phyloP scores from a whole-genome alignment of 2,797 vertebrate species.

The Ctenopoma kingsleyae region DNA sequence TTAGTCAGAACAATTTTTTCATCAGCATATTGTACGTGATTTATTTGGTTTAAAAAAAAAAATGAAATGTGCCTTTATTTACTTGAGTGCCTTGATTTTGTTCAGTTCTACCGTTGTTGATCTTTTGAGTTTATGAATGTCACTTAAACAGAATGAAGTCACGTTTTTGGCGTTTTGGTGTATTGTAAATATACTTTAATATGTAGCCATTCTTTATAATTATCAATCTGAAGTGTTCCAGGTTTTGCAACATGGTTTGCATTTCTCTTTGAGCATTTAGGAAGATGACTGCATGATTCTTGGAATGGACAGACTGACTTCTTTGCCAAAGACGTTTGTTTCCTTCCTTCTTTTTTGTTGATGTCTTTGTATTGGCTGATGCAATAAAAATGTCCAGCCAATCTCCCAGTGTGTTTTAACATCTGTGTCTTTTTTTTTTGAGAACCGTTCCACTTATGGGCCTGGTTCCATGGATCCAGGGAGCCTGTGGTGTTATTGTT shows the following conservation, averaged over 20 bases:
- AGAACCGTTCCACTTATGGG: slow-evolving; percentile 41
- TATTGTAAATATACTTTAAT: slow-evolving; percentile 73
- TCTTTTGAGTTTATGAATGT: slow-evolving; percentile 49
- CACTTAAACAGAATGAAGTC: slow-evolving; percentile 24
- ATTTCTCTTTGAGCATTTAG: slow-evolving; percentile 63
- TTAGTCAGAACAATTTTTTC: slow-evolving; percentile 7
- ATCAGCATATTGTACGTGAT: slow-evolving; percentile 9
- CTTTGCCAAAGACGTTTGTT: slow-evolving; percentile 55
- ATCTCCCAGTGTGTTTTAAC: slow-evolving; percentile 58
- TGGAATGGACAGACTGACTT: slow-evolving; percentile 38
- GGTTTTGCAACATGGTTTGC: slow-evolving; percentile 62
- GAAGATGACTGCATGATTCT: slow-evolving; percentile 46
- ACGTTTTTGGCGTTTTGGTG: slow-evolving; percentile 1
- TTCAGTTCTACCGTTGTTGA: slow-evolving; percentile 2
- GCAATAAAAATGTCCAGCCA: slow-evolving; percentile 76
- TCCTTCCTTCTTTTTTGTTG: slow-evolving; percentile 37
- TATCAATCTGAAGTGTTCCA: slow-evolving; percentile 53
- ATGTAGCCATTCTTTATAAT: slow-evolving; percentile 53
- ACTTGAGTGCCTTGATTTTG: slow-evolving; percentile 27
- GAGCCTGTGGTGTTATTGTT: slow-evolving; percentile 65
- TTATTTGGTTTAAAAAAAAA: slow-evolving; percentile 5
- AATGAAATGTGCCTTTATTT: slow-evolving; percentile 36
- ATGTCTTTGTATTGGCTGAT: slow-evolving; percentile 77
- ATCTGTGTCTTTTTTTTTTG: slow-evolving; percentile 67
- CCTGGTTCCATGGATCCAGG: slow-evolving; percentile 58